These are phyloP conservation scores for Campopleginae sp. DNA, from an alignment of 2,888 invertebrate genomes.

Conservation along the genomic window DNA sequence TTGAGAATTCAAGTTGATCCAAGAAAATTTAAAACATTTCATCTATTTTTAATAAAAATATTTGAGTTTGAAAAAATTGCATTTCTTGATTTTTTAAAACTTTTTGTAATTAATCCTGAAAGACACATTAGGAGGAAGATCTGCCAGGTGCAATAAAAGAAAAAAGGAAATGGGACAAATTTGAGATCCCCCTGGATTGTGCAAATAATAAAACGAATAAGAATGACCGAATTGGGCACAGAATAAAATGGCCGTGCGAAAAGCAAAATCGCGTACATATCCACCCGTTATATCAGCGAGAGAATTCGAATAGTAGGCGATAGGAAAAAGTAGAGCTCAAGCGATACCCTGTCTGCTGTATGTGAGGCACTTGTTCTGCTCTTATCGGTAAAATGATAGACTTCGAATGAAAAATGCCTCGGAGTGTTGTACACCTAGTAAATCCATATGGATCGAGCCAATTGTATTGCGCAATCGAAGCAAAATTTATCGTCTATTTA, in stretches of 20 bases:
- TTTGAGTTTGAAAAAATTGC: no score
- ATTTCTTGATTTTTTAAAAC: no score
- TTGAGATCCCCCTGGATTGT: neutral
- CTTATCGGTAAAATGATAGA: slow-evolving; percentile 61
- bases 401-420: slow-evolving; percentile 31
- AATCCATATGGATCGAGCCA: slow-evolving; percentile 29
- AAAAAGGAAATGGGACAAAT: neutral
- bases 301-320: slow-evolving; percentile 2
- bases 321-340: slow-evolving; percentile 16
- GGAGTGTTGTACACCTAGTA: neutral
- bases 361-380: slow-evolving; percentile 30
- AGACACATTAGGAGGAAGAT: no score
- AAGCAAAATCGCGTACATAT: neutral
- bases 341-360: slow-evolving; percentile 29
- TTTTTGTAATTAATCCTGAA: no score
- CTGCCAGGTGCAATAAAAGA: no score
- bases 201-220: neutral
- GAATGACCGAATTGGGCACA: neutral
- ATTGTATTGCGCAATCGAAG: slow-evolving; percentile 45
- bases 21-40: no score
- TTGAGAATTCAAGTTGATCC: no score
- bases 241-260: neutral
- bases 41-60: no score
- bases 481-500: neutral
- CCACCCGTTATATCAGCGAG: neutral